phyloP scores from a whole-genome alignment of 1,140 invertebrate genomes.

The Pachypsylla venusta region DNA sequence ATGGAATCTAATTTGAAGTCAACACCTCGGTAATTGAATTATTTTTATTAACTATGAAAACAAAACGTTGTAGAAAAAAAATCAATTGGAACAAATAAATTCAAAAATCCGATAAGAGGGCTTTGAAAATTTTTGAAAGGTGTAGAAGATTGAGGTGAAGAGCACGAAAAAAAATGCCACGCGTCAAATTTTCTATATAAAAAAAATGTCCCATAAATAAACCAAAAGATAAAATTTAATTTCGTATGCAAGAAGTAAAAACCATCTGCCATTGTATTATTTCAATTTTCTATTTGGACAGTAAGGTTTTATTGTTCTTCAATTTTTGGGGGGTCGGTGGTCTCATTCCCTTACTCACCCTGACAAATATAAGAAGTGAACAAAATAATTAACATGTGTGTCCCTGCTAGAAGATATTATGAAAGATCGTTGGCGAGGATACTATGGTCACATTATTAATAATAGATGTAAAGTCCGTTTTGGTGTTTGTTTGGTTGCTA shows the following conservation, averaged over 20 bases:
- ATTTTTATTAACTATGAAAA: constrained; percentile 8
- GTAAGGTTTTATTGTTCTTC: background rate
- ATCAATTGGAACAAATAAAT: constrained; percentile 7
- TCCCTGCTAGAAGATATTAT: too few species aligned
- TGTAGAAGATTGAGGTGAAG: constrained; percentile 3
- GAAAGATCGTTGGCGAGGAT: too few species aligned
- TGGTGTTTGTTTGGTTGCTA: too few species aligned
- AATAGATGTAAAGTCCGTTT: too few species aligned
- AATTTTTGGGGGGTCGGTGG: background rate
- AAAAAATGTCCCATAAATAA: constrained; percentile 8
- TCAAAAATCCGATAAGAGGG: constrained; percentile 7
- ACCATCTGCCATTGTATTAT: constrained; percentile 6
- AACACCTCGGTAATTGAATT: constrained; percentile 6
- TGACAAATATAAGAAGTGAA: background rate
- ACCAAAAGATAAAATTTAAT: background rate
- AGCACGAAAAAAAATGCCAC: too few species aligned
- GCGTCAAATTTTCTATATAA: background rate
- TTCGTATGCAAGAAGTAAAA: constrained; percentile 4
- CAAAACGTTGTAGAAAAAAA: background rate
- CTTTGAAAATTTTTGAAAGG: background rate
- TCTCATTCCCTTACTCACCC: background rate
- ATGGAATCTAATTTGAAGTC: too few species aligned
- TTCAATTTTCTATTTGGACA: constrained; percentile 1
- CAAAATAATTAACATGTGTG: too few species aligned
- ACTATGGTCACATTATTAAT: too few species aligned